Evolutionary conservation across 2,113 vertebrate species (phyloP).

Genomic region (Hydrochoerus hydrochaeris): DNA sequence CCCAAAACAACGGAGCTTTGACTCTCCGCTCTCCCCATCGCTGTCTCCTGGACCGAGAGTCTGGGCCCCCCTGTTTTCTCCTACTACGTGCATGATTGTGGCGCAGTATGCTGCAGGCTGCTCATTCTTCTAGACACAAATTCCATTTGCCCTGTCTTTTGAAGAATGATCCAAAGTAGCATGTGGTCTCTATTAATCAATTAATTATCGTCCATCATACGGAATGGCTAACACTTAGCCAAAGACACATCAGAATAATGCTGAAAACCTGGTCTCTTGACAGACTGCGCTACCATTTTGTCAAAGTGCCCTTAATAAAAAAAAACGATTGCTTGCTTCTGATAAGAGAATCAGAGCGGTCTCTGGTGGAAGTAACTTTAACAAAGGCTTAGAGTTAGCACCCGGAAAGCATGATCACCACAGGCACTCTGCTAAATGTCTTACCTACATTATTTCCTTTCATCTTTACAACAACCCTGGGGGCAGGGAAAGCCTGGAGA

Average conservation of each 20-base stretch:
- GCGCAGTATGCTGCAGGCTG: neutral
- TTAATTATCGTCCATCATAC: conserved; percentile 44
- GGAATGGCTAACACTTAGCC: conserved; percentile 49
- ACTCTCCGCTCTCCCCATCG: rapidly evolving
- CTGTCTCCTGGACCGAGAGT: neutral
- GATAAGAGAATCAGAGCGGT: conserved; percentile 49
- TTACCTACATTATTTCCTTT: neutral
- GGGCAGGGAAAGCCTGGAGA: neutral
- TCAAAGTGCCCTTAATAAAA: conserved; percentile 55
- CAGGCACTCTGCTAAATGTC: neutral
- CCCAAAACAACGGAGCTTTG: neutral
- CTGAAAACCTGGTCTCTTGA: neutral
- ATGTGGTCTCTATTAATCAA: conserved; percentile 56
- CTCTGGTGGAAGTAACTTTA: neutral
- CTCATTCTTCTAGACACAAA: conserved; percentile 23
- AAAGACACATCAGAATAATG: conserved; percentile 54
- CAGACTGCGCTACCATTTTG: neutral
- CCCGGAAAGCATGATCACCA: neutral
- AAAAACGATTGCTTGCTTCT: neutral
- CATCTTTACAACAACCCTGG: neutral
- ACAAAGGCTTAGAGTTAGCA: neutral
- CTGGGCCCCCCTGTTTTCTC: neutral
- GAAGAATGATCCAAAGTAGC: conserved; percentile 46
- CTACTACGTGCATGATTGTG: neutral
- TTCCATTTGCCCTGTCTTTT: neutral